Evolutionary conservation across 2,888 invertebrate genomes (phyloP), one percentile per base, ranked within the genome.

Genomic region (Myopa tessellatipennis): DNA sequence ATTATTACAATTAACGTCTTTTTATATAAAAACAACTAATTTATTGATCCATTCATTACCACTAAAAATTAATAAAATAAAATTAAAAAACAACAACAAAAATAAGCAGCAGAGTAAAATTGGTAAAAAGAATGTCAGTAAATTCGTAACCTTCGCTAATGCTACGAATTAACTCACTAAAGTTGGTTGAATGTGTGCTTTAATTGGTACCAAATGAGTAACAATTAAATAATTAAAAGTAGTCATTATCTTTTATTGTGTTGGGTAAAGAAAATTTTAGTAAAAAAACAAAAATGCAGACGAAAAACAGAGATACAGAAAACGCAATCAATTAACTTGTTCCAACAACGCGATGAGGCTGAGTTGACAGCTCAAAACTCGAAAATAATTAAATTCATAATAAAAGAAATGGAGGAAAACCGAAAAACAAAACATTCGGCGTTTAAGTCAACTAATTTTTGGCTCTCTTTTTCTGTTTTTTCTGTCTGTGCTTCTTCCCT

Each of bases 141-240:
- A 45, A 45, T 45, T 45, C 3, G 6, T 45, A 6, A 45, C 45
- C 45, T 45, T 45, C 10, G 6, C 45, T 45, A 45, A 45, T 45
- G 45, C 45, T 10, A 10, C 45, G 45, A 45, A 45, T 45, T 45
- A 45, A 10, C 45, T 8, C 6, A 45, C 45, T 6, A 1, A 45
- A 45, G 10, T 45, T 45, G 45, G 7, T 45, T 45, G 45, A 45
- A 45, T 45, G 45, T 45, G 45, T 2, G 45, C 16, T 6, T n/a
- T n/a, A 16, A 55, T 6, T 55, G 10, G 55, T 16, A 4, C 55
- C 16, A 55, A 55, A 55, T n/a, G 55, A 55, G 14, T n/a, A n/a
- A 55, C 55, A 55, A 55, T 55, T 55, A 55, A 55, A n/a, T n/a
- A 55, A 55, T 55, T 55, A 55, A 55, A 55, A 55, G 55, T n/a